Conservation (phyloP, 2,888 invertebrate genomes). For the Chymomyza caudatula region DNA sequence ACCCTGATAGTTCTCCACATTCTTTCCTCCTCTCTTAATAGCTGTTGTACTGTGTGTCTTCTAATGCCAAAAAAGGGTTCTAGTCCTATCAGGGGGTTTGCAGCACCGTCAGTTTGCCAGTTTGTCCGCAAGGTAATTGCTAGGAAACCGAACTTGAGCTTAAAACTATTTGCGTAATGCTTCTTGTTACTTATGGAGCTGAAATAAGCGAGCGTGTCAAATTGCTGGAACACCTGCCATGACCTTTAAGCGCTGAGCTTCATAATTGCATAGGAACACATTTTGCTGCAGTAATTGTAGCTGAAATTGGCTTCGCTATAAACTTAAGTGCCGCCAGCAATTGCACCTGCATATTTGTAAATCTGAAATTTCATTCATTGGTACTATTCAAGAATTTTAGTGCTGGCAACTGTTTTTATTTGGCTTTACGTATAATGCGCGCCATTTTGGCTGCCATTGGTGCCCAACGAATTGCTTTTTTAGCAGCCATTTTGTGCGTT, state of each 20-base stretch:
- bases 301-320: not conserved
- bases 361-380: not conserved
- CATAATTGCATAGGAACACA: not conserved
- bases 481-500: not conserved
- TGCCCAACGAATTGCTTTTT: not conserved
- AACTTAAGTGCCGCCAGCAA: not conserved
- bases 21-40: too few relatives aligned
- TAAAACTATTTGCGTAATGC: too few relatives aligned
- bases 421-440: not conserved
- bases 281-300: not conserved
- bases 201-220: too few relatives aligned
- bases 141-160: too few relatives aligned
- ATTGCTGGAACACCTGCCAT: not conserved
- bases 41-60: too few relatives aligned
- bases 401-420: not conserved
- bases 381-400: not conserved
- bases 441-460: not conserved
- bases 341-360: not conserved
- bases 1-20: too few relatives aligned
- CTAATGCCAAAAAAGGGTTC: too few relatives aligned
- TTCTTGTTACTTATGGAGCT: too few relatives aligned
- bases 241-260: not conserved
- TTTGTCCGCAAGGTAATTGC: too few relatives aligned
- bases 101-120: too few relatives aligned
- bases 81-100: too few relatives aligned